Base-by-base conservation (phyloP, 2,888 invertebrate species). In the Ophioninae sp. region DNA sequence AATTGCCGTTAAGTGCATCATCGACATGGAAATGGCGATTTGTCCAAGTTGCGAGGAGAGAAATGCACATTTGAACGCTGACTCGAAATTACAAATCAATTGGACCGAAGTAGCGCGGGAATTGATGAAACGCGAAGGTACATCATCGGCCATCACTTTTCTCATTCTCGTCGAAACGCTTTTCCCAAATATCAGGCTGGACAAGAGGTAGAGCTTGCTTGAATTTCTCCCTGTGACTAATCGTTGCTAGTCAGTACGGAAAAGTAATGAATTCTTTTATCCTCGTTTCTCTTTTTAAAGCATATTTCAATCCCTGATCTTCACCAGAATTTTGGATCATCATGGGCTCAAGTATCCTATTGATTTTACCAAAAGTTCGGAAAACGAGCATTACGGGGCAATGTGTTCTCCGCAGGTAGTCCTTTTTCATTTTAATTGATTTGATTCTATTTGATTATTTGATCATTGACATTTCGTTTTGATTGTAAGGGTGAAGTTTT, bases 41-140 rank as follows among this genome's bases (percentile, higher is more conserved):
- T 96, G 96, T 90, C 90, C 96, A 62, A 95, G 95, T 90, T 96
- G 96, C 88, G 94, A 94, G 3, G 94, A 93, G 79, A 93, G 70
- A 90, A 92, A 41, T 91, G 82, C 77, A 30, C 79, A 64, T 39
- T 73, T 62, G 41, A 73, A 37, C 17, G 37, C 41, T n/a, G 37
- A 20, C 0, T 74, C 74, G 30, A 74, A 59, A 59, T 41, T 39
- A 61, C 17, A 93, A 72, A 94, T 95, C 83, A 89, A 95, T 41
- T 96, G 96, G 96, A 95, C 94, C 64, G 94, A 94, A 62, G 90
- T 96, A 13, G 95, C 94, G 1, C 93, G 93, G 2, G 89, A 95
- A 37, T 94, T 96, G 88, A 94, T 96, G 68, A 95, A 95, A 88
- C 94, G 94, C 0, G 92, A 96, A 41, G 95, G 95, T 20, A 94